Conservation (phyloP, 2,113 vertebrate species). For the Lagopus leucura region DNA sequence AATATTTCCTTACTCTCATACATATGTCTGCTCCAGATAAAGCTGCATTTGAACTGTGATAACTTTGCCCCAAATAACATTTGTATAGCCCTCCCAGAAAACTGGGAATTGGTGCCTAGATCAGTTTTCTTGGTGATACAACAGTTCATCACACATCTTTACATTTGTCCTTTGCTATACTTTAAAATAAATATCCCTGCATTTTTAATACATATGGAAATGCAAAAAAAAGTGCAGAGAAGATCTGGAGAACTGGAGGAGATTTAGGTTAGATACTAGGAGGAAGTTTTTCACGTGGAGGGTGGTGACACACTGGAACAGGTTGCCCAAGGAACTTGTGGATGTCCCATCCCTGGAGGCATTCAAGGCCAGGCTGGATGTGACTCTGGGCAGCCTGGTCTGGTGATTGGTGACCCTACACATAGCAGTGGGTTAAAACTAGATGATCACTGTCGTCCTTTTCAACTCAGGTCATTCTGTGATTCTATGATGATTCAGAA, state of each 20-base stretch:
- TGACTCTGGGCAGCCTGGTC: no score
- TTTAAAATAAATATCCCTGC: not conserved
- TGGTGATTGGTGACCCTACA: no score
- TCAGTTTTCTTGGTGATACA: not conserved
- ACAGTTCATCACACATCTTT: not conserved
- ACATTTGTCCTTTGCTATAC: not conserved
- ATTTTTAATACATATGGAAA: not conserved
- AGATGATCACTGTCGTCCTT: no score
- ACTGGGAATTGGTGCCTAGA: not conserved
- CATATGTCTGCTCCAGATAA: not conserved
- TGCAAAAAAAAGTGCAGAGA: not conserved
- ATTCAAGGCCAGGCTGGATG: no score
- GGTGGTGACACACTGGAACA: no score
- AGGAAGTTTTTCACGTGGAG: no score
- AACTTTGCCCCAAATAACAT: fast-evolving
- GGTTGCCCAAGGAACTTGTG: no score
- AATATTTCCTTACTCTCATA: not conserved
- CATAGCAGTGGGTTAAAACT: no score
- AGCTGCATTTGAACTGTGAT: not conserved
- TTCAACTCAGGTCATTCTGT: no score
- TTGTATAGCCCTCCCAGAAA: not conserved
- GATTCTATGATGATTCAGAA: not conserved
- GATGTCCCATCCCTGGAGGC: no score
- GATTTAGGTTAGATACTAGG: no score
- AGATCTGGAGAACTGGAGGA: not conserved